A percentile compares a stretch with the other conserved stretches of the same genome.
These are phyloP conservation scores for Corythornis vintsioides DNA, from an alignment of 2,113 vertebrate genomes.

Conservation along the genomic window DNA sequence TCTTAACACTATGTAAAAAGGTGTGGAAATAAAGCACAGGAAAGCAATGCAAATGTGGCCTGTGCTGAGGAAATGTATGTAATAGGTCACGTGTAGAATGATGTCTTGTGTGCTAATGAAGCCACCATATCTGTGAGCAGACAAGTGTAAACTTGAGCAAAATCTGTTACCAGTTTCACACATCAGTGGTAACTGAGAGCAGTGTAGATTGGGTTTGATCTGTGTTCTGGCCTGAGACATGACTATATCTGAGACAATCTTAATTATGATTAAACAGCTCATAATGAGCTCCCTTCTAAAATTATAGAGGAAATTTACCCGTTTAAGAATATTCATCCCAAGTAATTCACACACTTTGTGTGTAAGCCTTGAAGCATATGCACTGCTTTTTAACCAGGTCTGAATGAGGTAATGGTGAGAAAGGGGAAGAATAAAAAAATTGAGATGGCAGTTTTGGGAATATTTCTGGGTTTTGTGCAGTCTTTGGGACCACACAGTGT, in stretches of 20 bases:
- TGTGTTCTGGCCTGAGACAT: background rate
- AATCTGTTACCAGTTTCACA: accelerated
- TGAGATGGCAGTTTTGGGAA: background rate
- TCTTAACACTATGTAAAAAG: background rate
- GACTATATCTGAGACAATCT: background rate
- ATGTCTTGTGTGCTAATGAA: background rate
- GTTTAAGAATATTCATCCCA: background rate
- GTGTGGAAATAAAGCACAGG: background rate
- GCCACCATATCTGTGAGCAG: background rate
- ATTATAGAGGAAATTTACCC: background rate
- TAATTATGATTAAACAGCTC: background rate
- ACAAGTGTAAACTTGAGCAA: background rate
- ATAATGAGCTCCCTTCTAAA: background rate
- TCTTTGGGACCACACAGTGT: background rate
- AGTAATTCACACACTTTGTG: background rate
- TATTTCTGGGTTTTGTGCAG: background rate
- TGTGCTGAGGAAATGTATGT: background rate
- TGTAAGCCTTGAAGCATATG: background rate
- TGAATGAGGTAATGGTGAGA: background rate
- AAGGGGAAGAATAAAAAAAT: background rate
- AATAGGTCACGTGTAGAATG: background rate
- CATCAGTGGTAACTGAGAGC: background rate
- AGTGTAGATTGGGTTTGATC: background rate
- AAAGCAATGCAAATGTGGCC: background rate
- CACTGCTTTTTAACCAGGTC: background rate